phyloP scores from a whole-genome alignment of 2,888 invertebrate genomes.

The Dicranocentrus wangi region DNA sequence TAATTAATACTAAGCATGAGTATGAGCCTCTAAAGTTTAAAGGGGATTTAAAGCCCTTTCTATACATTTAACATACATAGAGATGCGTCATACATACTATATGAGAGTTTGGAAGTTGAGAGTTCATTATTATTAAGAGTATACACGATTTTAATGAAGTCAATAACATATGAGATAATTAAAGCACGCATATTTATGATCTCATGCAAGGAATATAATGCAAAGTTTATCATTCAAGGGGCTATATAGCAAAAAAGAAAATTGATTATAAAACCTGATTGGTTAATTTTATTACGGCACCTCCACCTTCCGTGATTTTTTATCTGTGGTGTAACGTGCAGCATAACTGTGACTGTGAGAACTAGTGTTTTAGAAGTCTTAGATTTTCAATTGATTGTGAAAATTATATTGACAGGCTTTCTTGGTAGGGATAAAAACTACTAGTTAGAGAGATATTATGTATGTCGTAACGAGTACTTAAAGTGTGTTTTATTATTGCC shows the following conservation, averaged over 20 bases:
- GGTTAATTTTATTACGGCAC: neutral
- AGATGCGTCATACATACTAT: neutral
- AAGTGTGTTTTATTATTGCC: neutral
- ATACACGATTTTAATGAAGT: constrained; percentile 19
- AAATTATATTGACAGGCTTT: too few species aligned
- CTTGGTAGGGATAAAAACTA: too few species aligned
- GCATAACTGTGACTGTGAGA: neutral
- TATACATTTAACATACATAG: neutral
- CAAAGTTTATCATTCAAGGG: constrained; percentile 4
- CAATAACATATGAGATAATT: constrained; percentile 27
- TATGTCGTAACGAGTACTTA: neutral
- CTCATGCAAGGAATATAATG: neutral
- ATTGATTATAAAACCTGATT: constrained; percentile 17
- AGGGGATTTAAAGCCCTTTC: neutral
- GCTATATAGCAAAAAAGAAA: constrained; percentile 11
- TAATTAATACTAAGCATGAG: neutral
- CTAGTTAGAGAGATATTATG: too few species aligned
- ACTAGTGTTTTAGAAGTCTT: neutral
- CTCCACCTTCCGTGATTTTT: constrained; percentile 13
- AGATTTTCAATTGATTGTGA: constrained; percentile 11
- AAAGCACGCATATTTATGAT: constrained; percentile 5
- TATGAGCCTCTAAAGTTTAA: too few species aligned
- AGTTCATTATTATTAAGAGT: neutral
- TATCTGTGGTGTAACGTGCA: neutral
- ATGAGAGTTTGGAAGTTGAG: neutral